A percentile compares a stretch with the other conserved stretches of the same genome.
Conservation (phyloP, 2,113 vertebrate genomes). For the Pseudorectes ferrugineus region DNA sequence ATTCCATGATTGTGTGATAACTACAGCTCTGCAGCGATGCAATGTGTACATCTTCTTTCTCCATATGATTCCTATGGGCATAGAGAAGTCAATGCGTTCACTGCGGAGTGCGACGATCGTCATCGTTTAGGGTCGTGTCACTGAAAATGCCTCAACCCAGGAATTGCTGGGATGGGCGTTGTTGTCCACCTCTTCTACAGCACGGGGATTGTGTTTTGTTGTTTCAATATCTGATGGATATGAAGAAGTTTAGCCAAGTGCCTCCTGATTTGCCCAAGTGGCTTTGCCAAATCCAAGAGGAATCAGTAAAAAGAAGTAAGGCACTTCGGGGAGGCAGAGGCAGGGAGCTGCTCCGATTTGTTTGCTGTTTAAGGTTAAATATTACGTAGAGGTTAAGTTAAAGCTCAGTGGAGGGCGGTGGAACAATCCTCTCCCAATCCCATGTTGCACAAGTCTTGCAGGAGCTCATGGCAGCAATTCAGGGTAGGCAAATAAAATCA, state of each 20-base stretch:
- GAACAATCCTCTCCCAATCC: background rate
- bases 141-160: background rate
- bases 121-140: fast-evolving
- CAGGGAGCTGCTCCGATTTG: background rate
- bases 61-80: background rate
- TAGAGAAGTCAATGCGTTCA: fast-evolving
- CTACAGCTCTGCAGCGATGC: background rate
- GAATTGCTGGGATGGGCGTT: fast-evolving
- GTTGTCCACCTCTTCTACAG: background rate
- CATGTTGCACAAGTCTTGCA: fast-evolving
- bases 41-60: background rate
- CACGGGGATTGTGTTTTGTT: background rate
- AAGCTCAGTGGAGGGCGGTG: fast-evolving
- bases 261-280: background rate
- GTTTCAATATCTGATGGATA: background rate
- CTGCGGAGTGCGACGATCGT: fast-evolving
- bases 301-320: background rate
- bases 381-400: background rate
- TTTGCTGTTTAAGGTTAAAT: background rate
- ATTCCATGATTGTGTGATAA: background rate
- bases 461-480: background rate
- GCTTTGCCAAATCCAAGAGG: background rate
- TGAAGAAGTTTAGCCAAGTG: background rate
- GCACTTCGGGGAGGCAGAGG: background rate
- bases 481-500: background rate